Evolutionary conservation across 2,113 vertebrate species (phyloP).

Genomic region (Struthidea cinerea): DNA sequence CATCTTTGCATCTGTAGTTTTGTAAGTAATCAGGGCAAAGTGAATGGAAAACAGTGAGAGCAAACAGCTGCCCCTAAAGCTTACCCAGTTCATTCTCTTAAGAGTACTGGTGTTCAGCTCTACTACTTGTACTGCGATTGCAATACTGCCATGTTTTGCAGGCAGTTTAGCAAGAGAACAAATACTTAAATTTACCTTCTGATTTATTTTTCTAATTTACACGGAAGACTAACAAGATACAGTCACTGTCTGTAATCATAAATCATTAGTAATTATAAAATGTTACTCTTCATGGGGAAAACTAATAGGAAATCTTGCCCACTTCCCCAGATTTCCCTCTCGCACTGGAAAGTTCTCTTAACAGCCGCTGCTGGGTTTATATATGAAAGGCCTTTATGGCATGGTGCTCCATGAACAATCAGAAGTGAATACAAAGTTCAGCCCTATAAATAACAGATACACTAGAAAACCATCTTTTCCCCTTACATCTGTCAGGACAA

Average conservation of each 20-base stretch:
- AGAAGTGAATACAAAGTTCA: background rate
- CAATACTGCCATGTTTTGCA: accelerated
- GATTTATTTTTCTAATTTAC: background rate
- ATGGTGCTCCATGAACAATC: background rate
- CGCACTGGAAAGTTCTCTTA: background rate
- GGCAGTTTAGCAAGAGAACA: background rate
- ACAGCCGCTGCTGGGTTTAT: background rate
- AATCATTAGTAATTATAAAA: background rate
- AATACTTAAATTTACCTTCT: background rate
- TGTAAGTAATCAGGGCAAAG: background rate
- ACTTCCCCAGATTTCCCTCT: background rate
- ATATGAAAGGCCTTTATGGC: background rate
- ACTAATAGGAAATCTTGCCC: background rate
- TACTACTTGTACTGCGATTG: background rate
- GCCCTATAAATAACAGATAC: background rate
- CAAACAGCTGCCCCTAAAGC: background rate
- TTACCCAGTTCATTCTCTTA: background rate
- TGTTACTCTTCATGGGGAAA: background rate
- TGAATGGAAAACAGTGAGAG: background rate
- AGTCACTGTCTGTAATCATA: background rate
- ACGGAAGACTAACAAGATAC: background rate
- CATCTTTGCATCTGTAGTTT: background rate
- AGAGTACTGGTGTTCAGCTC: background rate
- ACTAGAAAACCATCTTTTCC: background rate
- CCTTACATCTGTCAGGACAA: background rate